Conservation (phyloP, 2,888 invertebrate species). For the Eupithecia centaureata region DNA sequence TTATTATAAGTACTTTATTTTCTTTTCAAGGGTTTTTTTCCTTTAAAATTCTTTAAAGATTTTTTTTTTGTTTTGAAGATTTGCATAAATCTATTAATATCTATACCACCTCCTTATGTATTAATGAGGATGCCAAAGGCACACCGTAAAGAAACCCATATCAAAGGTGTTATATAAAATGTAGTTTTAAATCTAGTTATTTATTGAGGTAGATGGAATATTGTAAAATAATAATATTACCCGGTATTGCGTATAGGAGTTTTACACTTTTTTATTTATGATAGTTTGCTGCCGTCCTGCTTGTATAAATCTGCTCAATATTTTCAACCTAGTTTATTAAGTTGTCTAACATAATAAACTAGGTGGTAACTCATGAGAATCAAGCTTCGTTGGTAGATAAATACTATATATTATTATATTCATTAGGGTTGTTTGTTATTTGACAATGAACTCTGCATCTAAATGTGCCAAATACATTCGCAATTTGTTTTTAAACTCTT, state of each 20-base stretch:
- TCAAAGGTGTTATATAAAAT: conserved; percentile 47
- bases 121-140: conserved; percentile 61
- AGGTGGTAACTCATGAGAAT: too few species aligned
- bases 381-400: background rate
- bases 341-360: too few species aligned
- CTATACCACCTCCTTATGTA: background rate
- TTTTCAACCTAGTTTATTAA: background rate
- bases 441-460: background rate
- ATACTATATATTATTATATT: background rate
- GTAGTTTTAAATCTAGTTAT: background rate
- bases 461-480: background rate
- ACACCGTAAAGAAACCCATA: conserved; percentile 57
- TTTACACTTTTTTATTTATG: background rate
- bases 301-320: background rate
- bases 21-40: too few species aligned
- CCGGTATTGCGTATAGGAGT: background rate
- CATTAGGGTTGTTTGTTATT: background rate
- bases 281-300: conserved; percentile 15
- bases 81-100: background rate
- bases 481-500: background rate
- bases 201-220: background rate
- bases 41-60: too few species aligned
- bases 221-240: background rate
- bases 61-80: too few species aligned
- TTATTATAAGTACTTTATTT: too few species aligned